Evolutionary conservation across 2,888 invertebrate species (phyloP).

Genomic region (Balanococcus diminutus): DNA sequence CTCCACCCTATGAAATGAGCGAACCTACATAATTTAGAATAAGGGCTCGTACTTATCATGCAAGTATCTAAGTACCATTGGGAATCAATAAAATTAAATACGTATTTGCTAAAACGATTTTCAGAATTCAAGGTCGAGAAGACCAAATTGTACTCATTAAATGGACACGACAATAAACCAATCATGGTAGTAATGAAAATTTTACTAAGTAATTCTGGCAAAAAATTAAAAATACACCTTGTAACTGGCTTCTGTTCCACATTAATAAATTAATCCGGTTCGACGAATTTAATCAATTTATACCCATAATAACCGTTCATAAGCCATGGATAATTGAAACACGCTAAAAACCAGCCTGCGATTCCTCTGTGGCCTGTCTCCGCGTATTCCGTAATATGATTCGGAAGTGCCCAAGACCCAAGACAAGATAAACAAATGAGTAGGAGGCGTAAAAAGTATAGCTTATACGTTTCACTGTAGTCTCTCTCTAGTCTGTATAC

Average conservation of each 20-base stretch:
- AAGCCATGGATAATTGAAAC: constrained; percentile 3
- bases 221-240: background rate
- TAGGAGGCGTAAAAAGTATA: background rate
- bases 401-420: constrained; percentile 19
- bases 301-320: background rate
- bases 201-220: background rate
- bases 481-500: too few relatives aligned
- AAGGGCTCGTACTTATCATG: too few relatives aligned
- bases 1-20: too few relatives aligned
- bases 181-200: background rate
- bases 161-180: background rate
- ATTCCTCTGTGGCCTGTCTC: background rate
- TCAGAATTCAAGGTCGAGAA: background rate
- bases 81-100: background rate
- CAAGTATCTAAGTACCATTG: too few relatives aligned
- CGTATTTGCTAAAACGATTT: background rate
- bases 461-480: background rate
- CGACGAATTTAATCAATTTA: background rate
- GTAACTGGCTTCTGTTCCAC: background rate
- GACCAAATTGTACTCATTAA: background rate
- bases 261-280: background rate
- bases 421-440: too few relatives aligned
- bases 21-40: too few relatives aligned
- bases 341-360: background rate
- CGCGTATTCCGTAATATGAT: background rate